phyloP scores from a whole-genome alignment of 2,888 invertebrate genomes.

The Euspilapteryx auroguttella region DNA sequence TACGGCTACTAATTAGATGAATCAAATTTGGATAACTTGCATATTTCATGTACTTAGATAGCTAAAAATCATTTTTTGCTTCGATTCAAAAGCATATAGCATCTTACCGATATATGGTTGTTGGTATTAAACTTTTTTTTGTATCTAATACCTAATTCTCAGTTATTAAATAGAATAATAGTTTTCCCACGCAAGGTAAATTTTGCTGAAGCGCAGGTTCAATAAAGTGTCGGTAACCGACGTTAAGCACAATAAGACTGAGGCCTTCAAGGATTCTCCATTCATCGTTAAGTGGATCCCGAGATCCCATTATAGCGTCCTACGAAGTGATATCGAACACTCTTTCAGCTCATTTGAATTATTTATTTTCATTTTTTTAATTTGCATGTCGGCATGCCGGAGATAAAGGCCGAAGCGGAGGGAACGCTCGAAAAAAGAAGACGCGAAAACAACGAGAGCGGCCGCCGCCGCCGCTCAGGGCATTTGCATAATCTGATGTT shows the following conservation, averaged over 20 bases:
- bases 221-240: too few species aligned
- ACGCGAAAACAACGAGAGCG: constrained; percentile 48
- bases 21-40: not conserved
- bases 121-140: too few species aligned
- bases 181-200: too few species aligned
- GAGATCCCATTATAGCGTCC: constrained; percentile 33
- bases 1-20: constrained; percentile 5
- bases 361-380: constrained; percentile 34
- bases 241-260: constrained; percentile 26
- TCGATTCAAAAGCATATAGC: too few species aligned
- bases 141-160: too few species aligned
- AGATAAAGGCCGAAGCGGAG: constrained; percentile 45
- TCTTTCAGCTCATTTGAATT: constrained; percentile 50
- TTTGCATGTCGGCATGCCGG: constrained; percentile 50
- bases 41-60: not conserved
- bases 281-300: constrained; percentile 44
- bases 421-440: constrained; percentile 39
- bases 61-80: too few species aligned
- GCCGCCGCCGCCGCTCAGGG: constrained; percentile 46
- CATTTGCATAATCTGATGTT: constrained; percentile 61
- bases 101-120: too few species aligned
- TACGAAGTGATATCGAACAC: constrained; percentile 43
- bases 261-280: constrained; percentile 29
- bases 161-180: too few species aligned
- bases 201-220: too few species aligned